A percentile compares a stretch with the other conserved stretches of the same genome.
phyloP scores from a whole-genome alignment of 2,888 invertebrate genomes.

The Perdita meconis region DNA sequence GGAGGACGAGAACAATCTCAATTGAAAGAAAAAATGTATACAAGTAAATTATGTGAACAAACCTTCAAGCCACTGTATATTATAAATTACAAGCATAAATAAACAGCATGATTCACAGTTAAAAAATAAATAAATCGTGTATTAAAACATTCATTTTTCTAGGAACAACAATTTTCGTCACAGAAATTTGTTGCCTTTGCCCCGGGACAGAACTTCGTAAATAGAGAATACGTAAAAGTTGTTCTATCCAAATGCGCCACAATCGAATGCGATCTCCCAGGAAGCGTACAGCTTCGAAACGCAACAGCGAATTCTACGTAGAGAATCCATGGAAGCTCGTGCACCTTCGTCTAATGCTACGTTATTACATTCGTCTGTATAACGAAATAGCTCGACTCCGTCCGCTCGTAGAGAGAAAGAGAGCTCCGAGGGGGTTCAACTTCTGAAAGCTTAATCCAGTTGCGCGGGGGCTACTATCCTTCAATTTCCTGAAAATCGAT shows the following conservation, averaged over 20 bases:
- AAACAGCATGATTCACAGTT: too few species aligned
- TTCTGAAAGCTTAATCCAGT: constrained; percentile 41
- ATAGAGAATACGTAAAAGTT: too few species aligned
- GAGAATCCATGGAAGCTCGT: background rate
- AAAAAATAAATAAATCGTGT: too few species aligned
- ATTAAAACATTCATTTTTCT: too few species aligned
- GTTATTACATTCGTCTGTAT: constrained; percentile 2
- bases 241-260: background rate
- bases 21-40: too few species aligned
- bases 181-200: too few species aligned
- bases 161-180: too few species aligned
- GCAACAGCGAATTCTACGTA: constrained; percentile 10
- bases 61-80: too few species aligned
- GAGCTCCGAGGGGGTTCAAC: background rate
- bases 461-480: constrained; percentile 23
- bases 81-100: too few species aligned
- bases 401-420: background rate
- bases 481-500: constrained; percentile 53
- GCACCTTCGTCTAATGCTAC: background rate
- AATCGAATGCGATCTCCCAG: constrained; percentile 17
- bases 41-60: too few species aligned
- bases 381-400: constrained; percentile 12
- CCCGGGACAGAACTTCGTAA: too few species aligned
- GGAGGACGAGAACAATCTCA: too few species aligned
- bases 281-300: background rate